Evolutionary conservation across 2,888 invertebrate genomes (phyloP).

Genomic region (Hirtodrosophila alboralis): DNA sequence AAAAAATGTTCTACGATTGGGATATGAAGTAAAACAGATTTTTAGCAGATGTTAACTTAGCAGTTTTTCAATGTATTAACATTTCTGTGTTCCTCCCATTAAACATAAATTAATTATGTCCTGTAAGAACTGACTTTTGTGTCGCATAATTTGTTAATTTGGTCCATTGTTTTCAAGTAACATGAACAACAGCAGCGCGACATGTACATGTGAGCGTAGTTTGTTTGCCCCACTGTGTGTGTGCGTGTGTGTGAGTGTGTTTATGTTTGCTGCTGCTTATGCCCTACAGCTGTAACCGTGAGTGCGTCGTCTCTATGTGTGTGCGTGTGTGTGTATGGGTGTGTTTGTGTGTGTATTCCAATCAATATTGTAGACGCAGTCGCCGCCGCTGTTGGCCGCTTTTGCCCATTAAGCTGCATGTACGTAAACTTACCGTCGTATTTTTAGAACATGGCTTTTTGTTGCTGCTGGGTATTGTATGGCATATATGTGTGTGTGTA

Average conservation of each 20-base stretch:
- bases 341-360: conserved; percentile 62
- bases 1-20: too few relatives aligned
- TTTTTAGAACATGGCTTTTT: conserved; percentile 72
- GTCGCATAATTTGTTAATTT: too few relatives aligned
- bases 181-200: conserved; percentile 37
- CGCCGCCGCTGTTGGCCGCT: conserved; percentile 71
- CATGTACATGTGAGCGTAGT: conserved; percentile 27
- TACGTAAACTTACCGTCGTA: conserved; percentile 74
- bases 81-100: too few relatives aligned
- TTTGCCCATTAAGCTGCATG: conserved; percentile 78
- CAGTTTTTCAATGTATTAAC: too few relatives aligned
- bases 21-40: too few relatives aligned
- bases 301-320: conserved; percentile 25
- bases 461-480: conserved; percentile 41
- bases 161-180: background rate
- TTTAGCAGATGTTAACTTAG: too few relatives aligned
- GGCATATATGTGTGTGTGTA: too few relatives aligned
- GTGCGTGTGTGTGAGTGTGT: conserved; percentile 45
- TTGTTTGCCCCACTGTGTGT: conserved; percentile 21
- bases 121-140: too few relatives aligned
- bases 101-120: too few relatives aligned
- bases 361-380: conserved; percentile 77
- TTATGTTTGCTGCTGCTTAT: conserved; percentile 47
- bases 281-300: conserved; percentile 59
- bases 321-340: conserved; percentile 21